Percentiles rank a stretch among this genome's conserved stretches.
Conservation (phyloP, 2,113 vertebrate genomes). For the Bos javanicus region DNA sequence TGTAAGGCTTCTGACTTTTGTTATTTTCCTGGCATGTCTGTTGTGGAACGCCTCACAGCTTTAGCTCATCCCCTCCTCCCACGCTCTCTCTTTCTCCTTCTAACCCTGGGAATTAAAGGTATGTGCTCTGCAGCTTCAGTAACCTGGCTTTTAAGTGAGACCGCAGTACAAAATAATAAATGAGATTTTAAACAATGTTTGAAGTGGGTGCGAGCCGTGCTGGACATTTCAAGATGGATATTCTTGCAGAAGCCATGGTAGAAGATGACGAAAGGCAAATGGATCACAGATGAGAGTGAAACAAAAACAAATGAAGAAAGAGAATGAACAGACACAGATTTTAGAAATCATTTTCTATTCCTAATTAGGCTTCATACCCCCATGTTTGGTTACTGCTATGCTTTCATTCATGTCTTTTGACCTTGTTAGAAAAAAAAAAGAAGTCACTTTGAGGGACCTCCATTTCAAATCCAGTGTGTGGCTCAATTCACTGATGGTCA, state of each 20-base stretch:
- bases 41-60: neutral
- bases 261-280: conserved; percentile 67
- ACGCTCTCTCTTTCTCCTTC: neutral
- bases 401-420: neutral
- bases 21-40: conserved; percentile 41
- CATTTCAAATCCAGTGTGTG: neutral
- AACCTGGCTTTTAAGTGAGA: conserved; percentile 68
- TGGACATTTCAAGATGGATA: conserved; percentile 14
- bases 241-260: conserved; percentile 51
- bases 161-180: conserved; percentile 59
- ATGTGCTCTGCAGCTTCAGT: conserved; percentile 39
- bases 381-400: conserved; percentile 11
- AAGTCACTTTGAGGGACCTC: neutral
- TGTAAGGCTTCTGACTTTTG: conserved; percentile 67
- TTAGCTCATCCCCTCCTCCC: neutral
- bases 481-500: neutral
- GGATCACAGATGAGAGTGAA: conserved; percentile 70
- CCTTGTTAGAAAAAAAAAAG: neutral
- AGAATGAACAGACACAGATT: conserved; percentile 34
- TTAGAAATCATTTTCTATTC: conserved; percentile 56
- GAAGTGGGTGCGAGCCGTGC: conserved; percentile 69
- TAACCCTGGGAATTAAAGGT: conserved; percentile 57
- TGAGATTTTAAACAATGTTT: conserved; percentile 63
- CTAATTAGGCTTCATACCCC: conserved; percentile 44
- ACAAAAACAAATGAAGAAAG: conserved; percentile 59